phyloP scores from a whole-genome alignment of 2,888 invertebrate species.

The Caenorhabditis sinica region DNA sequence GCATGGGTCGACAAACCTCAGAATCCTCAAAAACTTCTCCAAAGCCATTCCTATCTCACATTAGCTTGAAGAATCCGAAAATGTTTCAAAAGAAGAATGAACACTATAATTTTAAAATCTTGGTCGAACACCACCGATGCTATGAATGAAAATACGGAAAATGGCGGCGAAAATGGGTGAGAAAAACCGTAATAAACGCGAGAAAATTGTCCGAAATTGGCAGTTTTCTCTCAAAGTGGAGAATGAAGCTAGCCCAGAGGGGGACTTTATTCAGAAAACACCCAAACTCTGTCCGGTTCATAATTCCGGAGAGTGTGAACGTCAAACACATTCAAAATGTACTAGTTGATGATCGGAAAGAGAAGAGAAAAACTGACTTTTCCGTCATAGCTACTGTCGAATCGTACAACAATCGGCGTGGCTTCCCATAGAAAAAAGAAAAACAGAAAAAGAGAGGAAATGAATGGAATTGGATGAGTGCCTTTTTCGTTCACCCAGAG shows the following conservation, averaged over 20 bases:
- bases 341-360: constrained; percentile 44
- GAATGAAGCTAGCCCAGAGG: constrained; percentile 35
- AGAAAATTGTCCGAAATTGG: constrained; percentile 47
- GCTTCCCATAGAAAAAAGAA: constrained; percentile 37
- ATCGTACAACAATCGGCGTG: constrained; percentile 49
- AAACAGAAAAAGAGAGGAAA: constrained; percentile 25
- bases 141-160: constrained; percentile 11
- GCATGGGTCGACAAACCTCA: too few species aligned
- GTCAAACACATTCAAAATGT: constrained; percentile 29
- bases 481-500: constrained; percentile 1
- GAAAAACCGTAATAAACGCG: constrained; percentile 52
- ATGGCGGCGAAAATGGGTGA: neutral
- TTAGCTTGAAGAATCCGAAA: neutral
- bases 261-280: too few species aligned
- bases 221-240: constrained; percentile 21
- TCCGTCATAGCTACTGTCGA: constrained; percentile 29
- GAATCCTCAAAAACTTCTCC: neutral
- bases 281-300: constrained; percentile 28
- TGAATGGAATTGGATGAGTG: constrained; percentile 33
- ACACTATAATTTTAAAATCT: constrained; percentile 22
- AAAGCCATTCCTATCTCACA: too few species aligned
- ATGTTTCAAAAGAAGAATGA: constrained; percentile 18
- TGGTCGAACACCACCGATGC: constrained; percentile 3
- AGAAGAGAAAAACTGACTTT: constrained; percentile 38
- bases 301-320: constrained; percentile 40